These are phyloP conservation scores for Panorpa germanica DNA, from an alignment of 2,888 invertebrate genomes.

Conservation along the genomic window DNA sequence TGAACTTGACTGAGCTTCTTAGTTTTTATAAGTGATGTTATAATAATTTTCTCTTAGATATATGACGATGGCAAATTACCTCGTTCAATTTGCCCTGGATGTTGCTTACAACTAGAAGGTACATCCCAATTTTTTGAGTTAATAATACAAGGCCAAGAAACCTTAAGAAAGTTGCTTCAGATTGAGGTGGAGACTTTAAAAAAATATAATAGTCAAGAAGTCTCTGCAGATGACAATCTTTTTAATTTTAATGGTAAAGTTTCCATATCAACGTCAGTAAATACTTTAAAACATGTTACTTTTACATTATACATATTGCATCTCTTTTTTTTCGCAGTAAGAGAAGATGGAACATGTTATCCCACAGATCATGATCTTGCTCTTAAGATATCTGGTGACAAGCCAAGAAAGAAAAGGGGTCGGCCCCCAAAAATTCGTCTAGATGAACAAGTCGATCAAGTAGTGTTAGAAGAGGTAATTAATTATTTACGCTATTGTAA, in stretches of 20 bases:
- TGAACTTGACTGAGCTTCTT: neutral
- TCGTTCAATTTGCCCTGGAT: slow-evolving; percentile 54
- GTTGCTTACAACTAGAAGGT: slow-evolving; percentile 54
- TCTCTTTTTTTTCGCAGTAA: slow-evolving; percentile 25
- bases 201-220: slow-evolving; percentile 16
- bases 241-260: too few species aligned
- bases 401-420: slow-evolving; percentile 47
- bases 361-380: slow-evolving; percentile 42
- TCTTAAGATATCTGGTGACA: slow-evolving; percentile 42
- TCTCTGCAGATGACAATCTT: slow-evolving; percentile 7
- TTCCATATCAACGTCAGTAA: too few species aligned
- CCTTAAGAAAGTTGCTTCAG: slow-evolving; percentile 21
- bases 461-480: slow-evolving; percentile 13
- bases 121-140: slow-evolving; percentile 55
- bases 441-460: slow-evolving; percentile 16
- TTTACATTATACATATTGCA: too few species aligned
- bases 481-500: too few species aligned
- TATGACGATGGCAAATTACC: slow-evolving; percentile 49
- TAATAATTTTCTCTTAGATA: slow-evolving; percentile 29
- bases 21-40: slow-evolving; percentile 6
- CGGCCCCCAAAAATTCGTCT: slow-evolving; percentile 40
- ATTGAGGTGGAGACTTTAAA: slow-evolving; percentile 18
- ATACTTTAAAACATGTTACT: too few species aligned
- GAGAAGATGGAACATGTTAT: slow-evolving; percentile 40
- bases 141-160: slow-evolving; percentile 44